Conservation (phyloP, 2,113 vertebrate species). For the Chloropsis hardwickii region DNA sequence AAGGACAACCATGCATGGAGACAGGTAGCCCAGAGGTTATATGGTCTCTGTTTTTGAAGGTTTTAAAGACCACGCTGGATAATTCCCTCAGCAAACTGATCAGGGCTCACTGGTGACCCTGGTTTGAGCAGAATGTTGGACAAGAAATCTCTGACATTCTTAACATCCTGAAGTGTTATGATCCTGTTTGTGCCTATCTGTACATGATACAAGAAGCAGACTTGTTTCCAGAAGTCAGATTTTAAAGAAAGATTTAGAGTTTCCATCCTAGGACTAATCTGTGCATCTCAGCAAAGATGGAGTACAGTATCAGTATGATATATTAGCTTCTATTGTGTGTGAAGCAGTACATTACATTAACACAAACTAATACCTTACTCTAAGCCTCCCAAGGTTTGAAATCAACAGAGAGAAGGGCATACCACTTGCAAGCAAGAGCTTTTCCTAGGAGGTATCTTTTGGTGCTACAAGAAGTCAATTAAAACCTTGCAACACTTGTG, state of each 20-base stretch:
- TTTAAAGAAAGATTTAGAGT: not conserved
- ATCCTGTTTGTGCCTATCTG: not conserved
- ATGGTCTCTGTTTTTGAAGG: not conserved
- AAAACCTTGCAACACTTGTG: not conserved
- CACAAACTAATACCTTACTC: not conserved
- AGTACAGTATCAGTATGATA: not conserved
- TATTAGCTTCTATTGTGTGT: not conserved
- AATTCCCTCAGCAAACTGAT: not conserved
- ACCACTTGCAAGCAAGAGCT: not conserved
- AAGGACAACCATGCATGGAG: not conserved
- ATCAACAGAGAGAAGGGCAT: not conserved
- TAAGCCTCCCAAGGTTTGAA: not conserved
- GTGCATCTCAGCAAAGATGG: not conserved
- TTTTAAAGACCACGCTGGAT: not conserved
- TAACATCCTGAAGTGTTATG: not conserved
- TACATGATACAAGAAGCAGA: not conserved
- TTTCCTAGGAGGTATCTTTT: not conserved
- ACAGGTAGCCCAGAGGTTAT: not conserved
- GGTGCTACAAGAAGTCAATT: not conserved
- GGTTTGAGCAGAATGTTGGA: not conserved
- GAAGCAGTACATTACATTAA: not conserved
- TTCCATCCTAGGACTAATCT: not conserved
- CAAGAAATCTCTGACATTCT: not conserved
- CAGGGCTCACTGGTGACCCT: not conserved
- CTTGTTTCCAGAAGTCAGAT: not conserved